Base-by-base conservation (phyloP, 2,797 vertebrate genomes). In the Mormyrus hasselquistii region DNA sequence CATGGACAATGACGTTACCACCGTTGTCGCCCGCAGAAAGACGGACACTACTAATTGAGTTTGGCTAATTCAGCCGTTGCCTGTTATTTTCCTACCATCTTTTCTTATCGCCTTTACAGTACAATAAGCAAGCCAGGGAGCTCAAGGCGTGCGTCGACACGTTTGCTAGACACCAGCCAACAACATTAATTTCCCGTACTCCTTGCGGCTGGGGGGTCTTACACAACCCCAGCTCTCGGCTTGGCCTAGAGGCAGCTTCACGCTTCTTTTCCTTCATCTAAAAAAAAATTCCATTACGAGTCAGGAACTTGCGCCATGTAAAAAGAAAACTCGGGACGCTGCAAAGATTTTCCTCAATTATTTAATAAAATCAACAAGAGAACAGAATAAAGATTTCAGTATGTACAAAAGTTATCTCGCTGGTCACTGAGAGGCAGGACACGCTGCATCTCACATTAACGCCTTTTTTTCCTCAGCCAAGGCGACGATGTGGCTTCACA, bases 281-380 rank as follows among this genome's bases (percentile, higher is more conserved):
- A 38, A n/a, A 47, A 73, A 55, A 55, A 55, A 3, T 9, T 69
- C 9, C 25, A 25, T 65, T 29, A 65, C 22, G 0, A 73, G 29
- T 9, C 7, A 55, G 44, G 3, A 29, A 83, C 14, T 55, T 16
- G 29, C 10, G 2, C 4, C 44, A 6, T 4, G 19, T 52, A 6
- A 88, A 73, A 49, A 73, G 22, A n/a, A 62, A 16, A 57, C 82
- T 84, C 76, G 38, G 34, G 57, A 86, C 83, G 86, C 88, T 34
- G 8, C 53, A 41, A 89, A 14, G 4, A 3, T 41, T 50, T 47
- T 22, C 25, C 49, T 29, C 55, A 34, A 12, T 86, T 87, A 55
- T 89, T 89, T 89, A 89, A 89, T 89, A 83, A 88, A 89, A 83
- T 89, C 89, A 89, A 86, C 49, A 89, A 88, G n/a, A 89, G 62